phyloP scores from a whole-genome alignment of 2,888 invertebrate species.

The Aphidius colemani region DNA sequence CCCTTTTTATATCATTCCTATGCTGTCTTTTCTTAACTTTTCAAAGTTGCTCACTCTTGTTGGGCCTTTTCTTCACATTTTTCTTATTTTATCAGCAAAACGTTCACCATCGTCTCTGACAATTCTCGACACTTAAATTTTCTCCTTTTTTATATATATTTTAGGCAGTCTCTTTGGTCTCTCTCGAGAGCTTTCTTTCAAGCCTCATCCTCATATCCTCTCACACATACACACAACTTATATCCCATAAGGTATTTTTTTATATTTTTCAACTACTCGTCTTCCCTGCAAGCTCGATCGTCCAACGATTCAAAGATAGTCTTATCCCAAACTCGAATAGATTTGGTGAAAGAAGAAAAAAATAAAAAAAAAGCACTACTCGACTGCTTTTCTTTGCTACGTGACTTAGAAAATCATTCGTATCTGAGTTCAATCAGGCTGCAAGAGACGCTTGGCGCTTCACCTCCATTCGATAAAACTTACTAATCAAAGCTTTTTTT shows the following conservation, averaged over 20 bases:
- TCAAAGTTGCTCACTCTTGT: constrained; percentile 5
- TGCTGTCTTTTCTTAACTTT: constrained; percentile 5
- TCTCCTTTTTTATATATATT: constrained; percentile 1
- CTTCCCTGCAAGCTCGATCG: no score
- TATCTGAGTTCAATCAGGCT: constrained; percentile 26
- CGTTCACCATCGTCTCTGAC: constrained; percentile 2
- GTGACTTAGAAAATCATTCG: constrained; percentile 20
- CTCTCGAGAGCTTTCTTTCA: constrained; percentile 2
- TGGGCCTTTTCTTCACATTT: not conserved
- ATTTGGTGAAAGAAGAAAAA: constrained; percentile 14
- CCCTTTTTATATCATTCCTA: not conserved
- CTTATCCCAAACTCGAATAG: constrained; percentile 14
- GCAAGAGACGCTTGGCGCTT: not conserved
- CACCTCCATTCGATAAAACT: constrained; percentile 11
- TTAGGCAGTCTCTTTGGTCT: constrained; percentile 2
- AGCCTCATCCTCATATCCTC: not conserved
- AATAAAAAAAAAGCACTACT: constrained; percentile 15
- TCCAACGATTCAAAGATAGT: constrained; percentile 14
- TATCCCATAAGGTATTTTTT: constrained; percentile 5
- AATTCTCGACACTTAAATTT: constrained; percentile 17
- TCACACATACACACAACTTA: not conserved
- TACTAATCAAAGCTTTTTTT: constrained; percentile 9
- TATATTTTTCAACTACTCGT: no score
- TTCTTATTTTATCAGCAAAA: not conserved
- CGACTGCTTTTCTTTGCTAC: constrained; percentile 13